Evolutionary conservation across 23 tunicate species (phyloP), one percentile per base, ranked within the genome.

Genomic region (Halocynthia aurantium): DNA sequence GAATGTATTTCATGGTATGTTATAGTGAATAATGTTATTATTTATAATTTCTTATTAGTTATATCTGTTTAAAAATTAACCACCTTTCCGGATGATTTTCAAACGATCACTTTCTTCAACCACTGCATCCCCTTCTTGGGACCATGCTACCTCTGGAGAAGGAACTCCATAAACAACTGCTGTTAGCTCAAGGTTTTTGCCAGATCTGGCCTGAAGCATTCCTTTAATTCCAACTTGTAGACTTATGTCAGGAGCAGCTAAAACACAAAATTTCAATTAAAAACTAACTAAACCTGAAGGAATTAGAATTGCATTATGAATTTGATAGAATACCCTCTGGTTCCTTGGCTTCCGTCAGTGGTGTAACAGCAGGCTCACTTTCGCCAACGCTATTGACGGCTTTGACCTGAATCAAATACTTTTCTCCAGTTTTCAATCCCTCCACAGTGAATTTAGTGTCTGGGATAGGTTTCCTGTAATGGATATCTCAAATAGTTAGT

Each of bases 341-440:
- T 31, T 80, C 83, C 7, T 80, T 80, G 19, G 76, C 53, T 55
- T 69, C 57, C 5, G 73, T 69, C 73, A 80, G 20, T 51, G 73
- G 83, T 50, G 83, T 80, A 12, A 77, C 21, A 18, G 98, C 98
- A 21, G 98, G 82, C 61, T 93, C 76, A 17, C 91, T 73, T 64
- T 86, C 90, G 0, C 98, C 98, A 52, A 93, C 69, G 57, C 84
- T 83, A 58, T 93, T 93, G 51, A 86, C 82, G 2, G 98, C 98
- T 78, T 83, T 83, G 20, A 93, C 85, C 1, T 90, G 85, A 22
- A 93, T 60, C 19, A 82, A 54, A 69, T 86, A 93, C 22, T 86
- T 93, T 55, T 76, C 76, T 52, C 88, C 91, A 11, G 83, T 85
- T 70, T 62, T 82, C 40, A 93, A 76, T 12, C 74, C 81, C 17